Evolutionary conservation across 2,113 vertebrate species (phyloP).

Genomic region (Taurulus bubalis): DNA sequence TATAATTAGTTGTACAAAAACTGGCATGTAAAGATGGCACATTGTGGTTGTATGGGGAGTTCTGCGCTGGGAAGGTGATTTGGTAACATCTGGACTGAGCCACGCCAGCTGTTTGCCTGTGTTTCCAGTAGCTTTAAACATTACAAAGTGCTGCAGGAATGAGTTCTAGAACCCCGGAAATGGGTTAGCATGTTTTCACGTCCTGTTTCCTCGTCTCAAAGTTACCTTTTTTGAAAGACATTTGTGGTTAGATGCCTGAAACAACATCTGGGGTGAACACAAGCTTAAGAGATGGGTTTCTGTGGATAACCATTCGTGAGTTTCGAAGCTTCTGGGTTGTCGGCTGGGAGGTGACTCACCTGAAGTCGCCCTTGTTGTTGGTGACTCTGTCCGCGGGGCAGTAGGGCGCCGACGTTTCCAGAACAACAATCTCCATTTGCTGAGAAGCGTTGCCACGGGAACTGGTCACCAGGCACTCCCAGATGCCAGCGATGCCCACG

Average conservation of each 20-base stretch:
- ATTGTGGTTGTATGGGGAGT: background rate
- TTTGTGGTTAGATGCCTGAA: background rate
- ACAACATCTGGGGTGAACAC: background rate
- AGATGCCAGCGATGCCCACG: slow-evolving; percentile 84
- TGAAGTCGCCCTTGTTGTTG: slow-evolving; percentile 94
- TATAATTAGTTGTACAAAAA: background rate
- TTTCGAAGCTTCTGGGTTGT: background rate
- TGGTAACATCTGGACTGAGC: background rate
- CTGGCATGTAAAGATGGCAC: background rate
- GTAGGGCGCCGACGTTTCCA: slow-evolving; percentile 89
- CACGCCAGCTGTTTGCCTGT: background rate
- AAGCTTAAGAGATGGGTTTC: background rate
- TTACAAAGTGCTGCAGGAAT: background rate
- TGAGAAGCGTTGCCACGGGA: slow-evolving; percentile 89
- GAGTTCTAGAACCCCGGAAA: background rate
- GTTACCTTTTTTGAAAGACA: too few relatives aligned
- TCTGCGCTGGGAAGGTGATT: background rate
- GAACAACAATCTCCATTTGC: slow-evolving; percentile 90
- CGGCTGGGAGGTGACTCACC: slow-evolving; percentile 78
- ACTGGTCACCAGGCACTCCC: slow-evolving; percentile 92
- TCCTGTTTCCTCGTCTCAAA: background rate
- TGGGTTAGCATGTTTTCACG: background rate
- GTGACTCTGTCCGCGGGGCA: slow-evolving; percentile 89
- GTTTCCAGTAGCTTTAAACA: background rate
- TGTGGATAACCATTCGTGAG: too few relatives aligned